phyloP scores from a whole-genome alignment of 2,888 invertebrate species.

The Pimpla rufipes region DNA sequence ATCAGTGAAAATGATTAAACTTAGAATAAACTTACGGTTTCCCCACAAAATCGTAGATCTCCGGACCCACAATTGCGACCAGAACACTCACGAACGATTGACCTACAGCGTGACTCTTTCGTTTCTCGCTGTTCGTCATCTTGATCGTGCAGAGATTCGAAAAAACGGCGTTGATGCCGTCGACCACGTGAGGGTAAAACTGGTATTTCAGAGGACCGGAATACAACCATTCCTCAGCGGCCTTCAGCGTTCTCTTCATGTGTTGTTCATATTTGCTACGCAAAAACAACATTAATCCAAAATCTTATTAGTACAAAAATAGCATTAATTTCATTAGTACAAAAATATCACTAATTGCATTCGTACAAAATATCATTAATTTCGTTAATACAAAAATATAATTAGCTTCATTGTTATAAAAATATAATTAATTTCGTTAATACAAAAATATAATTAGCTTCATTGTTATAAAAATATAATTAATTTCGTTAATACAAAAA shows the following conservation, averaged over 20 bases:
- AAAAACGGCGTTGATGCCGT: slow-evolving; percentile 71
- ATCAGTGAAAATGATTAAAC: not conserved
- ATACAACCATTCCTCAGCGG: slow-evolving; percentile 85
- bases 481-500: no score
- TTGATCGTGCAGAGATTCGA: slow-evolving; percentile 65
- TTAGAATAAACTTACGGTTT: slow-evolving; percentile 29
- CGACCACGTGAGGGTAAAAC: slow-evolving; percentile 73
- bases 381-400: no score
- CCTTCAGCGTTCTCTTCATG: slow-evolving; percentile 75
- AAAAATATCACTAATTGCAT: not conserved
- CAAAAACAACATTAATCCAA: no score
- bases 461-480: not conserved
- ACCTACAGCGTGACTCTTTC: slow-evolving; percentile 58
- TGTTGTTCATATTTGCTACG: slow-evolving; percentile 72
- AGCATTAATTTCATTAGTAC: no score
- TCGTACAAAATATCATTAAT: not conserved
- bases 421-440: no score
- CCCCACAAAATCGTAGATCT: slow-evolving; percentile 69
- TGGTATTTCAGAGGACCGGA: slow-evolving; percentile 70
- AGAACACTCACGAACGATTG: slow-evolving; percentile 80
- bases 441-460: no score
- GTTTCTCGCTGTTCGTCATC: slow-evolving; percentile 58
- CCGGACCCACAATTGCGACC: slow-evolving; percentile 76
- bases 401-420: no score
- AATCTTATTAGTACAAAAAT: not conserved